phyloP scores from a whole-genome alignment of 2,888 invertebrate species.

The Gryllus longicercus region DNA sequence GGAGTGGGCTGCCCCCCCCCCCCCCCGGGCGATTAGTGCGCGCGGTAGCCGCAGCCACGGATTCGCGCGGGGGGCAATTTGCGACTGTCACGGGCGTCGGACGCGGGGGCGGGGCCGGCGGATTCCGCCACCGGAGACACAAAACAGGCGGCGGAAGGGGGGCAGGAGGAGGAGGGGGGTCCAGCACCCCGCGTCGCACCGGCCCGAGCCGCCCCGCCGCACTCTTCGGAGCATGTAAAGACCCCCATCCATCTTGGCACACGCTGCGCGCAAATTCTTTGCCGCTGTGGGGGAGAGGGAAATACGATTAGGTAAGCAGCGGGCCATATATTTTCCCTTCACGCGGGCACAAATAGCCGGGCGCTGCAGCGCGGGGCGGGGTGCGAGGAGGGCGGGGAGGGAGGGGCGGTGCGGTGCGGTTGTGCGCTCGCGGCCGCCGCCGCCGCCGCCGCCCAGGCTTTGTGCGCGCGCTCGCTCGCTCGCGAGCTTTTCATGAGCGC shows the following conservation, averaged over 20 bases:
- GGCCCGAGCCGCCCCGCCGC: not conserved
- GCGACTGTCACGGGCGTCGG: not conserved
- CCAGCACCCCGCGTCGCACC: not conserved
- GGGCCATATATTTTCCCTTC: slow-evolving; percentile 17
- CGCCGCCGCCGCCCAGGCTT: not conserved
- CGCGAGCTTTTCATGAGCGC: slow-evolving; percentile 11
- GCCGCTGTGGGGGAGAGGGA: not conserved
- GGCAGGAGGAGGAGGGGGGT: not conserved
- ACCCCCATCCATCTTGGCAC: slow-evolving; percentile 17
- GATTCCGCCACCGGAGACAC: not conserved
- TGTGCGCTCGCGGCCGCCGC: not conserved
- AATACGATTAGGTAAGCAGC: slow-evolving; percentile 17
- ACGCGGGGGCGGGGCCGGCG: not conserved
- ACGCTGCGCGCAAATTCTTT: slow-evolving; percentile 17
- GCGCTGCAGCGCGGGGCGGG: no score
- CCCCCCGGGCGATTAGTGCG: no score
- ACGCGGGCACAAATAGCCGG: slow-evolving; percentile 3
- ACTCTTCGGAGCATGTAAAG: slow-evolving; percentile 2
- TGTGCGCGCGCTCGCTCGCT: not conserved
- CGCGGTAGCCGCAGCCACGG: no score
- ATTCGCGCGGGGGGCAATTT: not conserved
- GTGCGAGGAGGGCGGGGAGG: no score
- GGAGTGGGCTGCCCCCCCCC: no score
- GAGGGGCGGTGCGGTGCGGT: no score
- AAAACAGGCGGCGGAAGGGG: not conserved